phyloP scores from a whole-genome alignment of 1,140 invertebrate species.

The Bombus affinis region DNA sequence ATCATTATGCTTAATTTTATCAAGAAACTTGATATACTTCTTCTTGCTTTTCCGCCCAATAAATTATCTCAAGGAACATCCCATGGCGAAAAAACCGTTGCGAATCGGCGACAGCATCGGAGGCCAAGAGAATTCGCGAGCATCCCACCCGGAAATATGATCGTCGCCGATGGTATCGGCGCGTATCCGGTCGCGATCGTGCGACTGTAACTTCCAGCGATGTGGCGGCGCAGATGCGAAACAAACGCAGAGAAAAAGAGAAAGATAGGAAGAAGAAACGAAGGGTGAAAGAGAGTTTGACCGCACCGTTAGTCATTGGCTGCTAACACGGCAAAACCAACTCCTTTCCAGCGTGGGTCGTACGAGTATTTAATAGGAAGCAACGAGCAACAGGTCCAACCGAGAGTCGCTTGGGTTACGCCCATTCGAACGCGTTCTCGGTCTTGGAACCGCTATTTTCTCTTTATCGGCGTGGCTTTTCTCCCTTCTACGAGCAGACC shows the following conservation, averaged over 20 bases:
- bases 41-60: not conserved
- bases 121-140: not conserved
- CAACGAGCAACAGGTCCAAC: constrained; percentile 68
- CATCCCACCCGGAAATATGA: constrained; percentile 11
- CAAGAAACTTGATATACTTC: not conserved
- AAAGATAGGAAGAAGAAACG: constrained; percentile 11
- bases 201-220: not conserved
- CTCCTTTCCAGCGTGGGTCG: constrained; percentile 67
- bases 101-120: not conserved
- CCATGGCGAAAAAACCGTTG: not conserved
- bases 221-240: not conserved
- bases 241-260: not conserved
- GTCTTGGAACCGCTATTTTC: constrained; percentile 60
- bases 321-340: constrained; percentile 58
- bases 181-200: constrained; percentile 11
- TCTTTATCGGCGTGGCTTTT: constrained; percentile 65
- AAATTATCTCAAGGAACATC: not conserved
- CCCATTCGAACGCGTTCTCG: constrained; percentile 63
- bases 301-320: constrained; percentile 62
- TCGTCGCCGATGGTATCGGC: constrained; percentile 7
- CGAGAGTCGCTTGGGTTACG: constrained; percentile 61
- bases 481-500: constrained; percentile 60
- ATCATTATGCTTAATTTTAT: not conserved
- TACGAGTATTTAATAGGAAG: constrained; percentile 68
- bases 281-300: constrained; percentile 42